These are phyloP conservation scores for Bambusicola thoracicus DNA, from an alignment of 2,113 vertebrate species.

Conservation along the genomic window DNA sequence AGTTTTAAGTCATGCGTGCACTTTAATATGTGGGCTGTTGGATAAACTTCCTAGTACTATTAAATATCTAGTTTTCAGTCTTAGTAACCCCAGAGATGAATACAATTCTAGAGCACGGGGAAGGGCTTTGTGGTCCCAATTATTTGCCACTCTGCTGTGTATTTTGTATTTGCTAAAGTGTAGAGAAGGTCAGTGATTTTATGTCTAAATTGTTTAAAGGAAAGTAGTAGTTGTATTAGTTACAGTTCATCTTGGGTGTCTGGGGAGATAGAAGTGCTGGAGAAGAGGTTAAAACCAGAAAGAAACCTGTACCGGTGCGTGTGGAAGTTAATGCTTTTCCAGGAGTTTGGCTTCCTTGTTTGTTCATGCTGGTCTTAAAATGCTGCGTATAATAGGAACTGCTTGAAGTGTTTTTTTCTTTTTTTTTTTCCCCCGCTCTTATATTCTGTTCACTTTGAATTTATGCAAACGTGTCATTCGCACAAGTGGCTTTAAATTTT, in stretches of 20 bases:
- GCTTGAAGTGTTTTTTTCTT: neutral
- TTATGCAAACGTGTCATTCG: neutral
- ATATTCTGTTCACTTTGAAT: neutral
- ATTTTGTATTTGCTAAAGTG: neutral
- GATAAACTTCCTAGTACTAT: neutral
- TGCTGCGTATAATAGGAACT: neutral
- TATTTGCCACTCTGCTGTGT: neutral
- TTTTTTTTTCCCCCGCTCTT: neutral
- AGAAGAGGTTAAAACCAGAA: neutral
- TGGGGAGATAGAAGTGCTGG: too few relatives aligned
- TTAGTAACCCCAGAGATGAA: neutral
- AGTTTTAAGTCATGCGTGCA: fast-evolving
- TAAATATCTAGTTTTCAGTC: neutral
- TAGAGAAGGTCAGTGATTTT: neutral
- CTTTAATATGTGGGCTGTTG: neutral
- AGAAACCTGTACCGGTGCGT: neutral
- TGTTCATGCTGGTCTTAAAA: neutral
- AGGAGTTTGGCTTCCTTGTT: neutral
- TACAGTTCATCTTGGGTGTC: fast-evolving
- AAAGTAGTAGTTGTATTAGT: neutral
- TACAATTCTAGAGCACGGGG: neutral
- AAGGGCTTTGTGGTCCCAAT: neutral
- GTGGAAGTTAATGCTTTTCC: neutral
- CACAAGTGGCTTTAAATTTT: neutral
- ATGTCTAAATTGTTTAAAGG: neutral